Percentiles rank a stretch among this genome's conserved stretches.
Conservation (phyloP, 2,113 vertebrate genomes). For the Pygoscelis antarcticus region DNA sequence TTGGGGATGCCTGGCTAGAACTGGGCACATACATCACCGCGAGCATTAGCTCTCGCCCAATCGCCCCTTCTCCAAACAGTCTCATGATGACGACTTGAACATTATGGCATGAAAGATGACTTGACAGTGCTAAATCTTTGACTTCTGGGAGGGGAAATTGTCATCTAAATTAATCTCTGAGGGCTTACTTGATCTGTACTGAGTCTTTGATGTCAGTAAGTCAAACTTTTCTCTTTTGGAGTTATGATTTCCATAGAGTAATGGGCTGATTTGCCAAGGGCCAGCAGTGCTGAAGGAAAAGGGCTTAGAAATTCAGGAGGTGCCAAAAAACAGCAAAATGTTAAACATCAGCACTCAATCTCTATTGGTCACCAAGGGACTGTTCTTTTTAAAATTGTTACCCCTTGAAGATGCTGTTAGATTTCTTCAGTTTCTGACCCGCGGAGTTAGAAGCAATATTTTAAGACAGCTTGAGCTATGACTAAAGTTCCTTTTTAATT, state of each 20-base stretch:
- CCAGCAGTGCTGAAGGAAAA: not conserved
- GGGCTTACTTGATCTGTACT: not conserved
- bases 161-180: not conserved
- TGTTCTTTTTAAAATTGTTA: not conserved
- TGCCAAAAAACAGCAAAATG: not conserved
- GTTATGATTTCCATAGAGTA: not conserved
- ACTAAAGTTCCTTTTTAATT: not conserved
- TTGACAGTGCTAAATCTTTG: not conserved
- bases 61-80: not conserved
- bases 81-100: not conserved
- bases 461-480: not conserved
- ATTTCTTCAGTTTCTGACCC: not conserved
- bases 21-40: accelerated
- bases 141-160: not conserved
- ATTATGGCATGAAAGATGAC: not conserved
- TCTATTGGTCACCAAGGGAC: not conserved
- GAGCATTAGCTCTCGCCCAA: accelerated
- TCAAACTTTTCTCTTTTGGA: not conserved
- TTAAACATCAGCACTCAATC: not conserved
- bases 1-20: not conserved
- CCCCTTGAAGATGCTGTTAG: not conserved
- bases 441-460: not conserved
- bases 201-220: not conserved
- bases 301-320: not conserved
- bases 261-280: not conserved